Conservation (phyloP, 1,140 invertebrate species). For the Drosophila obscura region DNA sequence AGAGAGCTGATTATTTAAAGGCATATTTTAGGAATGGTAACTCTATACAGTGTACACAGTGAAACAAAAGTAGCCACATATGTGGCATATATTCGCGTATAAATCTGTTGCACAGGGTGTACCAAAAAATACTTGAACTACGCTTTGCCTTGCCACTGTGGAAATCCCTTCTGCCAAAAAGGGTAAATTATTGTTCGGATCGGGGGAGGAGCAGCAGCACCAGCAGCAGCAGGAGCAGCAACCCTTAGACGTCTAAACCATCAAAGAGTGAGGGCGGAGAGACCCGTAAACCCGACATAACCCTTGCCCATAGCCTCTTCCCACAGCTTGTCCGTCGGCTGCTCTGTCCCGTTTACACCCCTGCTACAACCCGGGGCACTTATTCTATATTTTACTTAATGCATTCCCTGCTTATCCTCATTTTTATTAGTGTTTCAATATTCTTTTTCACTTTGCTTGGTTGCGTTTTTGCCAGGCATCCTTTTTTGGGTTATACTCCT, state of each 20-base stretch:
- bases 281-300: not conserved
- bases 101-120: constrained; percentile 49
- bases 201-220: no score
- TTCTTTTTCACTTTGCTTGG: constrained; percentile 80
- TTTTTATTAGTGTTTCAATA: constrained; percentile 83
- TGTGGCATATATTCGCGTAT: not conserved
- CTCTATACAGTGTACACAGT: no score
- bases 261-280: no score
- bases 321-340: constrained; percentile 9
- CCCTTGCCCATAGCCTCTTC: constrained; percentile 3
- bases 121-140: constrained; percentile 23
- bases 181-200: no score
- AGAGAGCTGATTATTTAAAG: no score
- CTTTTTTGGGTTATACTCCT: constrained; percentile 17
- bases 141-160: no score
- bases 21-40: no score
- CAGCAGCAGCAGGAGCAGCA: no score
- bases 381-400: constrained; percentile 82
- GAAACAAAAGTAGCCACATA: no score
- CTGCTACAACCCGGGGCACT: constrained; percentile 42
- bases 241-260: no score
- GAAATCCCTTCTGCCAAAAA: no score
- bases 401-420: constrained; percentile 81
- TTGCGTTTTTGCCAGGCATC: constrained; percentile 70
- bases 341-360: not conserved